Percentiles rank a stretch among this genome's conserved stretches.
phyloP scores from a whole-genome alignment of 2,888 invertebrate genomes.

The Oxytorus armatus region DNA sequence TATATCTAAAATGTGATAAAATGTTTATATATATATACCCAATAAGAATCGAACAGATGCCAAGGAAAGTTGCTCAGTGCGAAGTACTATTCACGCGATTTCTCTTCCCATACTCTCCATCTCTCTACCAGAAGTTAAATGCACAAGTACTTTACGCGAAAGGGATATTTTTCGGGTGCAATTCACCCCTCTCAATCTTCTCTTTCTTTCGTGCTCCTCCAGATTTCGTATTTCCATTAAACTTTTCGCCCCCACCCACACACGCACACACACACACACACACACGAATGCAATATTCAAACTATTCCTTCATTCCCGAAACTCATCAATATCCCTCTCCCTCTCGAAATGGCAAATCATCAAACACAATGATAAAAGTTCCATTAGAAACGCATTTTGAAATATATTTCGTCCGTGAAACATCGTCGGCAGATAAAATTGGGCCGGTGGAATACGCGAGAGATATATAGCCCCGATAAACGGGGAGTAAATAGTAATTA shows the following conservation, averaged over 20 bases:
- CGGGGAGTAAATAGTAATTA: constrained; percentile 57
- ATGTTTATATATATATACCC: neutral
- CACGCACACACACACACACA: neutral
- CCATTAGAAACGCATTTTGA: neutral
- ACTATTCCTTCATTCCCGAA: neutral
- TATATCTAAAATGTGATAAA: too few species aligned
- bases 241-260: neutral
- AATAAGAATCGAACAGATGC: neutral
- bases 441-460: too few species aligned
- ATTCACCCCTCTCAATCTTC: neutral
- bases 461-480: constrained; percentile 32
- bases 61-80: neutral
- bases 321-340: neutral
- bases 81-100: too few species aligned
- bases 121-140: constrained; percentile 27
- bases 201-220: neutral
- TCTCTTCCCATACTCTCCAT: too few species aligned
- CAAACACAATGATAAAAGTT: constrained; percentile 1
- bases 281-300: neutral
- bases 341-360: neutral
- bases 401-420: neutral
- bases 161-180: neutral
- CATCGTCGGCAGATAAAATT: constrained; percentile 9
- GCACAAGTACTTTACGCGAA: neutral
- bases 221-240: neutral